Evolutionary conservation across 2,113 vertebrate genomes (phyloP).

Genomic region (Tyto alba): DNA sequence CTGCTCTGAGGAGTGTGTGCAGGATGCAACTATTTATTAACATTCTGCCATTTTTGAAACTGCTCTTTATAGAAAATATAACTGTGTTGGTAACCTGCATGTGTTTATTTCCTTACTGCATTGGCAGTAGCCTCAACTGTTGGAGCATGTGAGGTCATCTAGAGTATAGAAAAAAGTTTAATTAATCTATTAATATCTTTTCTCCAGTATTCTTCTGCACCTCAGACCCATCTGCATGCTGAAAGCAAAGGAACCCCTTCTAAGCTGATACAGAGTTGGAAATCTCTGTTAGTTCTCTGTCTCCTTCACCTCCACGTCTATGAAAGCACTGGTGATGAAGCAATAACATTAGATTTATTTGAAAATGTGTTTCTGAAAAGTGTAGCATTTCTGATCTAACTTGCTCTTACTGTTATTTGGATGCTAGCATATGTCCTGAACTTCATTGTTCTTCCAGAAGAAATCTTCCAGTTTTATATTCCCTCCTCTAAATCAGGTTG

Average conservation of each 20-base stretch:
- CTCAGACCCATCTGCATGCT: not conserved
- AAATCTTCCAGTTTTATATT: not conserved
- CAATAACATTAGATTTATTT: not conserved
- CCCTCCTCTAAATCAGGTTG: not conserved
- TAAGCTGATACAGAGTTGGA: not conserved
- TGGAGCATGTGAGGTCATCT: not conserved
- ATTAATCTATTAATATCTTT: not conserved
- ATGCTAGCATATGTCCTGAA: not conserved
- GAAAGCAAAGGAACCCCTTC: not conserved
- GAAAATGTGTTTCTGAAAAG: not conserved
- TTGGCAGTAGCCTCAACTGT: not conserved
- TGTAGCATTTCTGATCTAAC: not conserved
- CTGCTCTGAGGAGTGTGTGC: not conserved
- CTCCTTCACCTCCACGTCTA: not conserved
- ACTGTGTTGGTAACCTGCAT: not conserved
- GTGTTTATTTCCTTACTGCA: not conserved
- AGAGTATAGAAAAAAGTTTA: not conserved
- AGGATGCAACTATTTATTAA: not conserved
- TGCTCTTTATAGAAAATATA: not conserved
- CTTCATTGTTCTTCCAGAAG: not conserved
- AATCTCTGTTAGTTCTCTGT: not conserved
- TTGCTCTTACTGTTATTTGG: not conserved
- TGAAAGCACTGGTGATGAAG: not conserved
- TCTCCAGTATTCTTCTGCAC: not conserved
- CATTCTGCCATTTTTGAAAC: not conserved